These are phyloP conservation scores for Paguma larvata DNA, from an alignment of 2,797 vertebrate species.

Conservation along the genomic window DNA sequence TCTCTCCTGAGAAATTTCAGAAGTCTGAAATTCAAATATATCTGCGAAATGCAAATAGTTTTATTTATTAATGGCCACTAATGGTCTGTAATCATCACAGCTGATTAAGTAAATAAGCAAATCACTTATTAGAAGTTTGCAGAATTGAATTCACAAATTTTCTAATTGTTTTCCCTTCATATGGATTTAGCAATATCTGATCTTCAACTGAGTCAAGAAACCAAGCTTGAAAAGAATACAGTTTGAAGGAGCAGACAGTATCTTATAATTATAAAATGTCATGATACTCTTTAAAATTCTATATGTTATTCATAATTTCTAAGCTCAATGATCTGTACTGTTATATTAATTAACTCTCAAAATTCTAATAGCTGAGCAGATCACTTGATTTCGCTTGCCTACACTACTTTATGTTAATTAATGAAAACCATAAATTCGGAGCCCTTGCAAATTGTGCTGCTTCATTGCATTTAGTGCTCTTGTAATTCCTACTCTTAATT, in stretches of 20 bases:
- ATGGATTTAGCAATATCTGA: slow-evolving; percentile 67
- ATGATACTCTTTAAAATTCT: slow-evolving; percentile 83
- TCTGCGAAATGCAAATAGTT: slow-evolving; percentile 72
- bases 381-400: slow-evolving; percentile 84
- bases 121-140: slow-evolving; percentile 71
- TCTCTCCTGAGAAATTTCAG: slow-evolving; percentile 19
- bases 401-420: slow-evolving; percentile 85
- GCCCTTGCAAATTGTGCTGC: slow-evolving; percentile 79
- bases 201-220: slow-evolving; percentile 65
- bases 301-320: slow-evolving; percentile 85
- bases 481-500: slow-evolving; percentile 83
- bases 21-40: slow-evolving; percentile 55
- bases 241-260: slow-evolving; percentile 56
- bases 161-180: slow-evolving; percentile 56
- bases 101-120: slow-evolving; percentile 78
- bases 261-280: slow-evolving; percentile 76
- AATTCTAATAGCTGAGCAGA: slow-evolving; percentile 83
- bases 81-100: slow-evolving; percentile 71
- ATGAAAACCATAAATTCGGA: slow-evolving; percentile 84
- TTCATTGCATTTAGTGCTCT: slow-evolving; percentile 80
- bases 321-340: slow-evolving; percentile 84
- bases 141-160: slow-evolving; percentile 68
- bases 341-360: slow-evolving; percentile 86
- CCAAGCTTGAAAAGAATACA: slow-evolving; percentile 63
- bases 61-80: slow-evolving; percentile 77